These are phyloP conservation scores for Hippocampus abdominalis DNA, from an alignment of 2,113 vertebrate species.

Conservation along the genomic window DNA sequence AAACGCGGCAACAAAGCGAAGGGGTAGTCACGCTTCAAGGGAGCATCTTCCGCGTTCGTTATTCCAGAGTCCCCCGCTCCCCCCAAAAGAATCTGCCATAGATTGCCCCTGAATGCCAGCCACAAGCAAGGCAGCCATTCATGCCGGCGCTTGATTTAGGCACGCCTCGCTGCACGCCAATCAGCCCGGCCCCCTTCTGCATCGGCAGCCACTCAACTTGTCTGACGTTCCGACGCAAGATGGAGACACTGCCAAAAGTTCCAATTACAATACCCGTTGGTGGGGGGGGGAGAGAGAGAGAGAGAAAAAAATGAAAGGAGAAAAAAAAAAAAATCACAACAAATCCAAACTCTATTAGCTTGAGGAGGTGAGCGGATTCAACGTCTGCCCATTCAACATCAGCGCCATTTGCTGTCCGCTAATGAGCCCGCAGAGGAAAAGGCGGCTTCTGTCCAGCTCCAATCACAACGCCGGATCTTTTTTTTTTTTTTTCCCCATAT, in stretches of 20 bases:
- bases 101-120: constrained; percentile 60
- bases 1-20: constrained; percentile 49
- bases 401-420: constrained; percentile 69
- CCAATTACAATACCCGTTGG: constrained; percentile 72
- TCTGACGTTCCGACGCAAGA: constrained; percentile 72
- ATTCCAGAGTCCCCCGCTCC: constrained; percentile 38
- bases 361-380: constrained; percentile 59
- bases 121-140: constrained; percentile 68
- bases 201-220: constrained; percentile 61
- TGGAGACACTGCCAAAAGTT: constrained; percentile 75
- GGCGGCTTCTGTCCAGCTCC: constrained; percentile 67
- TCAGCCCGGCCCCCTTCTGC: constrained; percentile 52
- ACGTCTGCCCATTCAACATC: constrained; percentile 64
- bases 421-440: constrained; percentile 73
- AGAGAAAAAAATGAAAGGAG: constrained; percentile 28
- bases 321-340: constrained; percentile 62
- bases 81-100: constrained; percentile 36
- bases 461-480: constrained; percentile 61
- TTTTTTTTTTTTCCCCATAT: constrained; percentile 75
- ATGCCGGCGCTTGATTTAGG: constrained; percentile 69
- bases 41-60: constrained; percentile 50
- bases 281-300: constrained; percentile 56
- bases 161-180: constrained; percentile 70
- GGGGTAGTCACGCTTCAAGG: constrained; percentile 53
- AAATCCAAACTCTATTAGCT: constrained; percentile 48